Base-by-base conservation (phyloP, 92 coral and sea anemone species). In the Scolanthus callimorphus region DNA sequence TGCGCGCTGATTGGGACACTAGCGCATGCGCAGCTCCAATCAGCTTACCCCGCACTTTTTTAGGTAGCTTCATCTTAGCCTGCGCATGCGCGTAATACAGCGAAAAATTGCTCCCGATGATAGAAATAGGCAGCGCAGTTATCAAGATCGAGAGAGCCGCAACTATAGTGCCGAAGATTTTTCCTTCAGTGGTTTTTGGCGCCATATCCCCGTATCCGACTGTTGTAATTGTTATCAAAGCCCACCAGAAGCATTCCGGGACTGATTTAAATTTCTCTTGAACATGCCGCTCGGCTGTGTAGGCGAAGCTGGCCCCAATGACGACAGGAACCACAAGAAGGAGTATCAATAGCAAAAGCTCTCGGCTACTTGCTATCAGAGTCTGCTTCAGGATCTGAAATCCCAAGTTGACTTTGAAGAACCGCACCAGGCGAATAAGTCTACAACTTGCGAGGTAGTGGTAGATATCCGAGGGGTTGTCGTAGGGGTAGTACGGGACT, bases 11-110 rank as follows among this genome's bases (percentile, higher is more conserved):
- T 54, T 83, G 90, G 19, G 74, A 11, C 54, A 89, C 60, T 64
- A 94, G 60, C 9, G 76, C 77, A 39, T 94, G 84, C 2, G 89
- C 85, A 4, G 89, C 90, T 10, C 97, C 97, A 22, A 94, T 67
- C 51, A 94, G 63, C 10, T 55, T 77, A 8, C 79, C 72, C 63
- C 80, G 82, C 39, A 83, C 84, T 74, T 94, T 94, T 83, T 94
- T 94, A 1, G 99, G 99, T 20, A 94, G 78, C 62, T 94, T 94
- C 78, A 94, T 74, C 59, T 90, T 83, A 54, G 99, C 99, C 58
- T 94, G 99, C 44, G 99, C 99, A 56, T 94, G 99, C 15, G 96
- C 84, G 60, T 94, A 94, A 71, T 94, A 94, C 17, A 94, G 62
- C 2, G 99, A 89, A 79, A 94, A 94, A 71, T 94, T 94, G 59